Evolutionary conservation across 2,113 vertebrate species (phyloP), one percentile per base, ranked within the genome.

Genomic region (Onychostoma macrolepis): DNA sequence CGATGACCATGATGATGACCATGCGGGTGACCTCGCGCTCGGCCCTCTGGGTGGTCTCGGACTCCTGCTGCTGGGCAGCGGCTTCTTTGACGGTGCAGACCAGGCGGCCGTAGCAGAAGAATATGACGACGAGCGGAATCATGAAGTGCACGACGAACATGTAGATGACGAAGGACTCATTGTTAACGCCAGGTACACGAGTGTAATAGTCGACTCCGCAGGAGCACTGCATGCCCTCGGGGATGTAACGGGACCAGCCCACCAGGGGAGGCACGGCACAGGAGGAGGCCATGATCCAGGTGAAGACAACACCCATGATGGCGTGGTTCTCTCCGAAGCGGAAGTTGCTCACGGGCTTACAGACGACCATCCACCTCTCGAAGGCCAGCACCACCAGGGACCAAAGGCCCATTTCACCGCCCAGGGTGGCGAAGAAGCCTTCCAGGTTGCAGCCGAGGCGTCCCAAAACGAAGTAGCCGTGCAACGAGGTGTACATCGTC

Each of bases 321-420:
- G 98, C 97, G 0, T 99, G 98, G 90, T 96, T 97, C 94, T 98
- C 97, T 5, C 96, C 95, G 0, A 99, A 99, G 90, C 98, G 96
- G 94, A 99, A 99, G 95, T 97, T 99, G 95, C 95, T 96, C 95
- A 99, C 97, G 90, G 98, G 98, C 90, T 99, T 99, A 94, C 98
- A 99, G 92, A 99, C 97, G 12, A 99, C 98, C 6, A 99, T 1
- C 3, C 97, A 99, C 87, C 98, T 95, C 88, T 99, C 98, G 0
- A 99, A 4, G 87, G 98, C 98, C 94, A 99, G 93, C 76, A 97
- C 96, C 48, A 99, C 97, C 92, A 99, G 91, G 0, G 96, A 98
- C 98, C 98, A 99, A 71, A 99, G 96, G 5, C 88, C 93, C 0
- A 99, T 95, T 87, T 98, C 96, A 96, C 98, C 98, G 0, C 98